Evolutionary conservation across 2,797 vertebrate genomes (phyloP), one percentile per base, ranked within the genome.

Genomic region (Hoplostethus atlanticus): DNA sequence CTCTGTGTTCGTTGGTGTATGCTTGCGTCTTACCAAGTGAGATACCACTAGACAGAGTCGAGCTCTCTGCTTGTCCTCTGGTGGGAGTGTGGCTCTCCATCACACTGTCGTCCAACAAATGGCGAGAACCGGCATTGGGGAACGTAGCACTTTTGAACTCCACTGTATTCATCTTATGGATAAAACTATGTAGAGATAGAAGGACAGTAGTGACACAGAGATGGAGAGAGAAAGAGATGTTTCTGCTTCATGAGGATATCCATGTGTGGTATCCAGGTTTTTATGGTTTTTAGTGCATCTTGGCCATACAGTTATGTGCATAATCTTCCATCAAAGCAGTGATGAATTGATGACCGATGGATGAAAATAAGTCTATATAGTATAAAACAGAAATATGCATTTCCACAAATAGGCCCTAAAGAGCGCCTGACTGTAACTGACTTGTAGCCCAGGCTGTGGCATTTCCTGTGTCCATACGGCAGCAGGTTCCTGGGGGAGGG

Each of bases 71-170:
- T 42, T 99, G 98, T 12, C 96, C 96, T 47, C 97, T 93, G 4
- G 96, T 95, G 0, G 98, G 96, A 9, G 96, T 96, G 42, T 98
- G 95, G 69, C 97, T 96, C 90, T 99, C 98, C 96, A 99, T 96
- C 76, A 99, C 97, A 0, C 98, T 99, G 82, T 99, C 98, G 6
- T 99, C 98, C 89, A 99, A 84, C 38, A 99, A 95, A 71, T 99
- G 98, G 58, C 98, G 94, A 16, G 98, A 97, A 7, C 97, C 96
- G 0, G 97, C 97, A 2, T 99, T 99, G 63, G 98, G 98, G 89
- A 99, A 99, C 0, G 98, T 99, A 0, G 98, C 98, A 1, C 98
- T 99, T 88, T 99, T 99, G 77, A 99, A 99, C 68, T 99, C 98
- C 1, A 95, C 94, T 0, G 97, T 97, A 84, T 98, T 99, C 95